These are phyloP conservation scores for Abrostola triplasia DNA, from an alignment of 2,888 invertebrate species.

Conservation along the genomic window DNA sequence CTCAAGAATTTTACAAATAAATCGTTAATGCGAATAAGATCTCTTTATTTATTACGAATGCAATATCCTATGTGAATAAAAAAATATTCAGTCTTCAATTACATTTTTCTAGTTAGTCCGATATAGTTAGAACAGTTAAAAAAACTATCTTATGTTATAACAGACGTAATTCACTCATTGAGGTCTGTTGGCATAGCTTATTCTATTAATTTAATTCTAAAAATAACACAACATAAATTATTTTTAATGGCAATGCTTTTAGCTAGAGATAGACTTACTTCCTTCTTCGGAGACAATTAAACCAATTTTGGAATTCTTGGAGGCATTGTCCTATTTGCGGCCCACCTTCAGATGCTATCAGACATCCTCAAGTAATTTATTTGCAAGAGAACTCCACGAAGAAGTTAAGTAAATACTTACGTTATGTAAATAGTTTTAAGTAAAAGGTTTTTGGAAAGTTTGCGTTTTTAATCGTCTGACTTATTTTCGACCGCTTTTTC, in stretches of 20 bases:
- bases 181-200: too few relatives aligned
- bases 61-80: too few relatives aligned
- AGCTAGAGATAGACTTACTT: slow-evolving; percentile 3
- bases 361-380: slow-evolving; percentile 56
- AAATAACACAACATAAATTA: not conserved
- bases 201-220: too few relatives aligned
- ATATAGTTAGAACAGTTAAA: too few relatives aligned
- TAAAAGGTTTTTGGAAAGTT: not conserved
- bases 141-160: too few relatives aligned
- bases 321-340: slow-evolving; percentile 75
- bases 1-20: too few relatives aligned
- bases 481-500: not conserved
- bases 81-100: too few relatives aligned
- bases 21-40: too few relatives aligned
- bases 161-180: too few relatives aligned
- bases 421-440: not conserved
- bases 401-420: slow-evolving; percentile 8
- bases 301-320: slow-evolving; percentile 49
- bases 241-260: not conserved
- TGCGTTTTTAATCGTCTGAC: not conserved
- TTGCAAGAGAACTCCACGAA: slow-evolving; percentile 33
- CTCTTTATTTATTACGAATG: too few relatives aligned
- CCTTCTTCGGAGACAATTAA: slow-evolving; percentile 50
- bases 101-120: too few relatives aligned
- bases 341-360: slow-evolving; percentile 70